Conservation (phyloP, 2,797 vertebrate species). For the Moxostoma hubbsi region DNA sequence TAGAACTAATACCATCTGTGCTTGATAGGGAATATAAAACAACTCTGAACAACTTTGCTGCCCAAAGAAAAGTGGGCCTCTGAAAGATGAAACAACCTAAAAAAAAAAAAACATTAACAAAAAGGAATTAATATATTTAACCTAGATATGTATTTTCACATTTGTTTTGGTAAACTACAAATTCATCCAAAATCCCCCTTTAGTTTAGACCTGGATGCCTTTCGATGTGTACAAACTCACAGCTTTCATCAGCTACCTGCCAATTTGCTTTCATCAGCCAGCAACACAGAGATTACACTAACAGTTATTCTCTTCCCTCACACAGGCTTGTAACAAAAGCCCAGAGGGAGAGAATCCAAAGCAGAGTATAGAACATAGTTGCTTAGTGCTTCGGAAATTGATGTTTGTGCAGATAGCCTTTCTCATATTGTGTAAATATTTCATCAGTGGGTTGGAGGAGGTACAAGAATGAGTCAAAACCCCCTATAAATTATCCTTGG, state of each 20-base stretch:
- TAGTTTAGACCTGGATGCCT: conserved; percentile 27
- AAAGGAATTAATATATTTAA: conserved; percentile 35
- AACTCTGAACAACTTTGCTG: conserved; percentile 26
- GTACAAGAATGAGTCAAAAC: conserved; percentile 39
- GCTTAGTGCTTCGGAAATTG: conserved; percentile 15
- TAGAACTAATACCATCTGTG: conserved; percentile 56
- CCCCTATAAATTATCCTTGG: conserved; percentile 50
- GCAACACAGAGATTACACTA: conserved; percentile 12
- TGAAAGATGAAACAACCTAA: conserved; percentile 44
- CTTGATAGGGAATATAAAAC: conserved; percentile 54
- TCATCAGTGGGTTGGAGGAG: conserved; percentile 60
- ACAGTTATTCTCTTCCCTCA: conserved; percentile 29
- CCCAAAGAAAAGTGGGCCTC: neutral
- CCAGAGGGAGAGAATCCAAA: conserved; percentile 24
- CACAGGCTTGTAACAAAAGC: conserved; percentile 32
- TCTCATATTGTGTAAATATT: conserved; percentile 68
- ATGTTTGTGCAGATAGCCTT: conserved; percentile 39
- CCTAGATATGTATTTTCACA: conserved; percentile 6
- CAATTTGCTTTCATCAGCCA: conserved; percentile 39
- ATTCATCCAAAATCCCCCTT: conserved; percentile 17
- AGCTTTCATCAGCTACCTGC: conserved; percentile 19
- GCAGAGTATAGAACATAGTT: conserved; percentile 52
- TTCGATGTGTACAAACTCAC: conserved; percentile 30
- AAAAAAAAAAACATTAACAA: conserved; percentile 4
- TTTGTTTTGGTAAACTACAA: conserved; percentile 14